These are phyloP conservation scores for Leptodactylus fallax DNA, from an alignment of 2,797 vertebrate species.

Conservation along the genomic window DNA sequence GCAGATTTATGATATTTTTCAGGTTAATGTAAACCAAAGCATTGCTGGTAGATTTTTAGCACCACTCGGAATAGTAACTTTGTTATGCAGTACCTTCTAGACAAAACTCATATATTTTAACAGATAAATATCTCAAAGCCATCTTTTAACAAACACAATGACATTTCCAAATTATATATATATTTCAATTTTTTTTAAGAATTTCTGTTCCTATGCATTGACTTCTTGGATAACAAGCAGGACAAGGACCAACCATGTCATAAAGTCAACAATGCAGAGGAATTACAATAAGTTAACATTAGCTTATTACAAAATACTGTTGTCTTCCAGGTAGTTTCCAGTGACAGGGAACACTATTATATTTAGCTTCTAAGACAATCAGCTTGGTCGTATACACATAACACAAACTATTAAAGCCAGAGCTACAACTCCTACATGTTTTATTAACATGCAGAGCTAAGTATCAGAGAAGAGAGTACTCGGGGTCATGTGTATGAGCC, in stretches of 20 bases:
- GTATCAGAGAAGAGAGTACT: not conserved
- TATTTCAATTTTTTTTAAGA: not conserved
- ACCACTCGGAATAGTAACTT: not conserved
- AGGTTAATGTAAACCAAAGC: not conserved
- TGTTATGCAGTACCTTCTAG: not conserved
- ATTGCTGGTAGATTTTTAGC: not conserved
- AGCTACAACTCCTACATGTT: conserved; percentile 17
- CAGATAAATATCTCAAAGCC: not conserved
- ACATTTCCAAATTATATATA: not conserved
- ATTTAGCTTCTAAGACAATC: not conserved
- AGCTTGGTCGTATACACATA: not conserved
- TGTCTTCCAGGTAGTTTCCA: conserved; percentile 8
- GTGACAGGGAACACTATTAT: not conserved
- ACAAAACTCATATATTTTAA: not conserved
- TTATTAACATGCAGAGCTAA: conserved; percentile 32
- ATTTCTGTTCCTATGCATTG: not conserved
- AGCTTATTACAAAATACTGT: conserved; percentile 15
- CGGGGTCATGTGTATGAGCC: too few relatives aligned
- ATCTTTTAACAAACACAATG: not conserved
- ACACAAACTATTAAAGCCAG: conserved; percentile 8
- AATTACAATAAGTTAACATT: conserved; percentile 4
- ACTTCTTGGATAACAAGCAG: not conserved
- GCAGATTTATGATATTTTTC: not conserved
- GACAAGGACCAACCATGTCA: not conserved
- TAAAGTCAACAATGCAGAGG: not conserved